Conservation (phyloP, 2,888 invertebrate genomes). For the Cheilosia variabilis region DNA sequence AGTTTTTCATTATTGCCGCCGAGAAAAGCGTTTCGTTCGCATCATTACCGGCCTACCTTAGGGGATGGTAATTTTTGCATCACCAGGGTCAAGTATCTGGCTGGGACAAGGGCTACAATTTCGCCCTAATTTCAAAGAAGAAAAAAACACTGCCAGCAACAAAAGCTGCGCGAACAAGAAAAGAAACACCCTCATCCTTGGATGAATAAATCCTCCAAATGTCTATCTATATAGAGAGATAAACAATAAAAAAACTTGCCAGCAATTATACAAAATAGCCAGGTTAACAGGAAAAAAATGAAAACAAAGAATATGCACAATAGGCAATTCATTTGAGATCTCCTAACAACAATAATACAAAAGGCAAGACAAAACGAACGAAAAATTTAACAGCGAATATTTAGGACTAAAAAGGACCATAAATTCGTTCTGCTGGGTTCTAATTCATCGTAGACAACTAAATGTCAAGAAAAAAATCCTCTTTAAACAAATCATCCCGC, state of each 20-base stretch:
- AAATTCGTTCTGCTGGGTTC: conserved; percentile 13
- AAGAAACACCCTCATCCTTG: conserved; percentile 41
- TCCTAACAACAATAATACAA: conserved; percentile 24
- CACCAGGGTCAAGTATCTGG: conserved; percentile 63
- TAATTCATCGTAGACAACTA: conserved; percentile 59
- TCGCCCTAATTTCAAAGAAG: conserved; percentile 16
- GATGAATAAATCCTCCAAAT: conserved; percentile 29
- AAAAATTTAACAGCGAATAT: conserved; percentile 20
- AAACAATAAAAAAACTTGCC: conserved; percentile 29
- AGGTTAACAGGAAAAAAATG: conserved; percentile 32
- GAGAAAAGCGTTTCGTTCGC: conserved; percentile 58
- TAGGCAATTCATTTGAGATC: conserved; percentile 32
- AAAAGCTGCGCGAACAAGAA: conserved; percentile 10
- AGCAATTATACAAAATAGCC: conserved; percentile 58
- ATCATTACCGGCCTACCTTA: conserved; percentile 64
- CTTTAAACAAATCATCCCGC: conserved; percentile 6
- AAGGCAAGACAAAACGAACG: conserved; percentile 19
- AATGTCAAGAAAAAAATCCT: conserved; percentile 39
- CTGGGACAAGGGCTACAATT: conserved; percentile 43
- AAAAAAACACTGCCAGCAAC: conserved; percentile 10
- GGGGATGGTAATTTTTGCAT: conserved; percentile 64
- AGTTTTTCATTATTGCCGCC: conserved; percentile 46
- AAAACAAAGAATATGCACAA: conserved; percentile 27
- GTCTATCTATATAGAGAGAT: conserved; percentile 16
- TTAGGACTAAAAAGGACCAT: conserved; percentile 16